Evolutionary conservation across 2,113 vertebrate genomes (phyloP), one percentile per base, ranked within the genome.

Genomic region (Calypte anna): DNA sequence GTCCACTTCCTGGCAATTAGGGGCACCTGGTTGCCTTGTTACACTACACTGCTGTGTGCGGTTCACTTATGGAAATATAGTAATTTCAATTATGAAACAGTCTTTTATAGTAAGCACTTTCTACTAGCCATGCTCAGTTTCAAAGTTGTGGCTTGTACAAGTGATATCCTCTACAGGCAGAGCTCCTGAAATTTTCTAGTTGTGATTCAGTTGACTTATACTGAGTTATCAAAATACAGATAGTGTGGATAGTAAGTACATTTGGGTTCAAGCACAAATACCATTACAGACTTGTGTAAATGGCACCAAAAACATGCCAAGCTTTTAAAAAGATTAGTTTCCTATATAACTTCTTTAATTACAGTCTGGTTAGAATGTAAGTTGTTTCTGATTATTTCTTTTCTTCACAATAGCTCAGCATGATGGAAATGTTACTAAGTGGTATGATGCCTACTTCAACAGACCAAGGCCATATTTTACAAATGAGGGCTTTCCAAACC

Each of bases 401-500:
- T 89, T 76, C 58, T 87, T 96, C 48, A 81, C 72, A 94, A 91
- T 91, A 99, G 99, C 98, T 96, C 99, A 99, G 92, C 97, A 99
- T 93, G 97, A 98, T 80, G 97, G 96, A 77, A 99, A 99, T 94
- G 90, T 99, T 93, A 99, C 99, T 75, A 99, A 98, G 95, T 99
- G 99, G 99, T 98, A 98, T 88, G 98, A 98, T 75, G 99, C 98
- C 4, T 99, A 98, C 93, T 98, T 98, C 91, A 96, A 98, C 61
- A 98, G 96, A 84, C 98, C 99, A 5, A 98, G 97, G 43, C 99
- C 98, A 3, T 99, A 99, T 97, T 97, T 99, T 97, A 98, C 99
- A 57, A 99, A 99, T 80, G 97, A 98, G 84, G 99, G 99, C 28
- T 99, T 99, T 97, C 95, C 97, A 82, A 99, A 99, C 80, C 99